Evolutionary conservation across 2,888 invertebrate species (phyloP).

Genomic region (Pachycephus smyrnensis): DNA sequence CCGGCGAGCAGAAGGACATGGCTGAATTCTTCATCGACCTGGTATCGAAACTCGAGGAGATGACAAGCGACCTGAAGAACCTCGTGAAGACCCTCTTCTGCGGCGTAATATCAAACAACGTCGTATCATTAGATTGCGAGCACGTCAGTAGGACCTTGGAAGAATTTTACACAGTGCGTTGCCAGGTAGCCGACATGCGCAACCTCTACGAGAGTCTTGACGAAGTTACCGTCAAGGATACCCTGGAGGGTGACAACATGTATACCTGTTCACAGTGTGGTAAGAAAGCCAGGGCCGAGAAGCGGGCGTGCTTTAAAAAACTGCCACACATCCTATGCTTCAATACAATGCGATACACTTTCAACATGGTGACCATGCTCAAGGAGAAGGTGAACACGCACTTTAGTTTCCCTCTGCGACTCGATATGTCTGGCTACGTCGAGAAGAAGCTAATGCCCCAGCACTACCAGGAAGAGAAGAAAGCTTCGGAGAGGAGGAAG

Average conservation of each 20-base stretch:
- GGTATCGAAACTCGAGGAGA: constrained; percentile 95
- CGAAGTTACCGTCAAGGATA: constrained; percentile 97
- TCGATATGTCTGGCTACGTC: constrained; percentile 95
- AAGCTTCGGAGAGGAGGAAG: constrained; percentile 25
- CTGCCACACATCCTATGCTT: constrained; percentile 94
- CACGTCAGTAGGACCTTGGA: constrained; percentile 95
- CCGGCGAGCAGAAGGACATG: constrained; percentile 98
- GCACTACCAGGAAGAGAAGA: constrained; percentile 78
- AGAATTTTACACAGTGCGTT: constrained; percentile 96
- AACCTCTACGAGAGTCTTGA: constrained; percentile 94
- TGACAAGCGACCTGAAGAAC: constrained; percentile 90
- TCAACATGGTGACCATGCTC: constrained; percentile 97
- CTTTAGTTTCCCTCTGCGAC: constrained; percentile 92
- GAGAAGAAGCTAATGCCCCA: constrained; percentile 94
- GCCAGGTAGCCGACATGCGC: constrained; percentile 97
- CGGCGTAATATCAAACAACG: constrained; percentile 94
- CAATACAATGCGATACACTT: constrained; percentile 97
- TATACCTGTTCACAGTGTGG: constrained; percentile 97
- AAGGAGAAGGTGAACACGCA: constrained; percentile 98
- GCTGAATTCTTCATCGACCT: constrained; percentile 98
- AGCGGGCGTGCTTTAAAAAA: constrained; percentile 94
- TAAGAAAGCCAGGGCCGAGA: constrained; percentile 95
- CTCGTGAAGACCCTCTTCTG: constrained; percentile 93
- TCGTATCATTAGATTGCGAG: constrained; percentile 94
- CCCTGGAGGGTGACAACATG: constrained; percentile 97